Percentiles rank a stretch among this genome's conserved stretches.
These are phyloP conservation scores for Papilio elwesi DNA, from an alignment of 2,888 invertebrate species.

Conservation along the genomic window DNA sequence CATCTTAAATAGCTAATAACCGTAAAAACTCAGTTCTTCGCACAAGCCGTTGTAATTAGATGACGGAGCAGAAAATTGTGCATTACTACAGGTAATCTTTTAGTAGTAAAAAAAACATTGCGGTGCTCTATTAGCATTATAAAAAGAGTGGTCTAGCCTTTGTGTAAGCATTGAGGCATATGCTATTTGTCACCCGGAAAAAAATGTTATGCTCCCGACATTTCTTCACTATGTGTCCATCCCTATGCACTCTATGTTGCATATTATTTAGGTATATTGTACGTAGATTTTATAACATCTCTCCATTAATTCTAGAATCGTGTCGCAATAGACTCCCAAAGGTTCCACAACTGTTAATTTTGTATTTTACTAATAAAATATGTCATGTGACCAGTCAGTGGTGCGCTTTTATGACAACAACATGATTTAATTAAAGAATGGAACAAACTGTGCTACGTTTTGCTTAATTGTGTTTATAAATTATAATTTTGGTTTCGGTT, in stretches of 20 bases:
- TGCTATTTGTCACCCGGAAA: slow-evolving; percentile 14
- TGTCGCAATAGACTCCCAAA: no score
- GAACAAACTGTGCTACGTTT: no score
- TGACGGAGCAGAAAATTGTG: slow-evolving; percentile 7
- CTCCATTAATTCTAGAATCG: no score
- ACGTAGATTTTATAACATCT: no score
- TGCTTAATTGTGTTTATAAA: no score
- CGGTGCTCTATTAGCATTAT: neutral
- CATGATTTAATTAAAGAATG: no score
- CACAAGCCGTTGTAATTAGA: neutral
- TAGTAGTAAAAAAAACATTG: neutral
- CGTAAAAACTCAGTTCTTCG: slow-evolving; percentile 3
- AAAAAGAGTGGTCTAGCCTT: slow-evolving; percentile 11
- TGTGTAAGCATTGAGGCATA: slow-evolving; percentile 25
- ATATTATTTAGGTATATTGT: neutral
- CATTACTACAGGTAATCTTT: slow-evolving; percentile 3
- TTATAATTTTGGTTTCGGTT: no score
- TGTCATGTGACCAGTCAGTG: no score
- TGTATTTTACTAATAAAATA: no score
- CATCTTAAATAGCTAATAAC: neutral
- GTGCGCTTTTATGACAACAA: no score
- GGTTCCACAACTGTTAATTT: no score
- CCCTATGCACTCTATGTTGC: no score
- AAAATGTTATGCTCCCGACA: slow-evolving; percentile 11
- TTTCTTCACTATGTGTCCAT: neutral